These are phyloP conservation scores for Australoheros facetus DNA, from an alignment of 2,797 vertebrate species.

Conservation along the genomic window DNA sequence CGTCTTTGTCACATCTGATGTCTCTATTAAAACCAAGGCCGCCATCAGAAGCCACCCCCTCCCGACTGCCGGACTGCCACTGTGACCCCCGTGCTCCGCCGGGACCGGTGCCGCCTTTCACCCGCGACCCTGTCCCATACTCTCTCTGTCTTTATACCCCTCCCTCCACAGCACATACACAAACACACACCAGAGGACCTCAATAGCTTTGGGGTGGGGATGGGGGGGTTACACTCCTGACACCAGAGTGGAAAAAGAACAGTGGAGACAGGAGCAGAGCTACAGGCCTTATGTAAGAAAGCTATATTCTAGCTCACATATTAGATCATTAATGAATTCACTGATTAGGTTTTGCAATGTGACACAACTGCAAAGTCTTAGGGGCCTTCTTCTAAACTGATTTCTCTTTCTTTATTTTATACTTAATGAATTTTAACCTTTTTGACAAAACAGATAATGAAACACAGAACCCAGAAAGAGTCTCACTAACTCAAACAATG, in stretches of 20 bases:
- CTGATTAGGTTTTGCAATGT: too few species aligned
- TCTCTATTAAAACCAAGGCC: slow-evolving; percentile 82
- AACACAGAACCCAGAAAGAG: neutral
- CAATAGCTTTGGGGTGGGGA: slow-evolving; percentile 57
- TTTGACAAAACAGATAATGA: neutral
- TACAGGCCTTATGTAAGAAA: slow-evolving; percentile 23
- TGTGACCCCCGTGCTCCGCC: slow-evolving; percentile 69
- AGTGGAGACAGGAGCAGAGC: slow-evolving; percentile 33
- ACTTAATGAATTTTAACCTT: neutral
- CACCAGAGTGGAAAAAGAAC: slow-evolving; percentile 53
- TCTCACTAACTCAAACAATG: neutral
- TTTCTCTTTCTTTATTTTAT: neutral
- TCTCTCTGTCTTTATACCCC: slow-evolving; percentile 51
- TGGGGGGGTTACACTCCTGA: slow-evolving; percentile 64
- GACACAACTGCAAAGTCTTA: too few species aligned
- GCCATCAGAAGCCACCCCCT: slow-evolving; percentile 62
- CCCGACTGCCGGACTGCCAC: slow-evolving; percentile 61
- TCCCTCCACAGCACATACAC: slow-evolving; percentile 32
- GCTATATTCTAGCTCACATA: neutral
- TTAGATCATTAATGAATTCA: neutral
- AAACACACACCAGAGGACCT: slow-evolving; percentile 64
- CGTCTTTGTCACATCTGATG: slow-evolving; percentile 84
- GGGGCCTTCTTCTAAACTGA: neutral
- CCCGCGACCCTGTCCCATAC: slow-evolving; percentile 67
- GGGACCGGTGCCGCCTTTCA: slow-evolving; percentile 76